phyloP scores from a whole-genome alignment of 2,113 vertebrate species.

The Sceloporus undulatus region DNA sequence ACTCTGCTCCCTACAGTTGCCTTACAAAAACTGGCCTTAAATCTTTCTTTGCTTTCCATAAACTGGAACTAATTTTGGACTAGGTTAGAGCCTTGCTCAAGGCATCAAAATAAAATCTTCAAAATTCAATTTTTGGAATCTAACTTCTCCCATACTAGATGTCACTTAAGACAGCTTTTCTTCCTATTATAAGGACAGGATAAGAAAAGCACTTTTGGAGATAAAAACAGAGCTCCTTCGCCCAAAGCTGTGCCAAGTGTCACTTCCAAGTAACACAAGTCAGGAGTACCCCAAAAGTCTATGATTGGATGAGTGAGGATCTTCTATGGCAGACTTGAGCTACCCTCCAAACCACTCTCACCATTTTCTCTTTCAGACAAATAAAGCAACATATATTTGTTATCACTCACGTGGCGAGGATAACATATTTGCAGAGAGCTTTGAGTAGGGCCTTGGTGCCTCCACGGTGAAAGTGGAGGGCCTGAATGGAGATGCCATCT shows the following conservation, averaged over 20 bases:
- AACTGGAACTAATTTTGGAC: not conserved
- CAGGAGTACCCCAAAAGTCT: not conserved
- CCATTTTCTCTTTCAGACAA: not conserved
- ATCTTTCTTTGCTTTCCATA: not conserved
- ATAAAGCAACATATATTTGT: too few relatives aligned
- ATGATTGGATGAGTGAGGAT: not conserved
- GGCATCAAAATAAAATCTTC: not conserved
- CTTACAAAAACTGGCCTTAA: not conserved
- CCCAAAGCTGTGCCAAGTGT: too few relatives aligned
- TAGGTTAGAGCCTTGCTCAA: not conserved
- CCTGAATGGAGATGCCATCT: constrained; percentile 86
- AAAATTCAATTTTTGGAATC: not conserved
- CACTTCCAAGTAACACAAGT: not conserved
- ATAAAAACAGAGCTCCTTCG: too few relatives aligned
- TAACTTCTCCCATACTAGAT: not conserved
- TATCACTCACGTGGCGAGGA: constrained; percentile 80
- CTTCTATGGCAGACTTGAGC: not conserved
- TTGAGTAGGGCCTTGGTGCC: constrained; percentile 88
- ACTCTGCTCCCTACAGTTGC: not conserved
- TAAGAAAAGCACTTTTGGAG: not conserved
- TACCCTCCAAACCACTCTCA: not conserved
- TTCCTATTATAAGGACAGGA: not conserved
- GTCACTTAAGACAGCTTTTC: not conserved
- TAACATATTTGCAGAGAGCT: constrained; percentile 86
- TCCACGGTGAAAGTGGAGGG: constrained; percentile 91